Evolutionary conservation across 2,888 invertebrate genomes (phyloP).

Genomic region (Hemithea aestivaria): DNA sequence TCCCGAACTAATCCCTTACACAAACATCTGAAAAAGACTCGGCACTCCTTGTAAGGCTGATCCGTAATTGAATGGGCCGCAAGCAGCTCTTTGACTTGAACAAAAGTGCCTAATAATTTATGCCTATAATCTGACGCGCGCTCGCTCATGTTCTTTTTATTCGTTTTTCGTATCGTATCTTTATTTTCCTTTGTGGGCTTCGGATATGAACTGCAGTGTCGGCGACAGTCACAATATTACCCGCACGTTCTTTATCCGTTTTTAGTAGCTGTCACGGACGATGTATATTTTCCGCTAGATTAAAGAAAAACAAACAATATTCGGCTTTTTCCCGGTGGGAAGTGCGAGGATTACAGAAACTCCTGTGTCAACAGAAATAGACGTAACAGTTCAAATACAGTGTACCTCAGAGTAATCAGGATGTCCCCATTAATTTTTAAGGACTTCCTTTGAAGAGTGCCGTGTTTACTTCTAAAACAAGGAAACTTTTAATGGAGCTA

Average conservation of each 20-base stretch:
- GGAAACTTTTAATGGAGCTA: constrained; percentile 75
- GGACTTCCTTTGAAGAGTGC: constrained; percentile 69
- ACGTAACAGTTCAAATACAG: constrained; percentile 47
- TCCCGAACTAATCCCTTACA: constrained; percentile 74
- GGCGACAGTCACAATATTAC: constrained; percentile 70
- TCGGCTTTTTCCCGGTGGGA: constrained; percentile 1
- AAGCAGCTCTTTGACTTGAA: constrained; percentile 68
- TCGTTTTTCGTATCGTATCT: constrained; percentile 61
- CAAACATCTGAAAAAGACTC: constrained; percentile 77
- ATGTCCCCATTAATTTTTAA: constrained; percentile 76
- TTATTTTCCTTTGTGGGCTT: constrained; percentile 60
- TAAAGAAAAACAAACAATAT: constrained; percentile 44
- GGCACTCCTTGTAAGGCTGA: constrained; percentile 71
- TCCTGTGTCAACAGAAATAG: constrained; percentile 46
- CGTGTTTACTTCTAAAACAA: constrained; percentile 68
- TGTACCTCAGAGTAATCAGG: constrained; percentile 63
- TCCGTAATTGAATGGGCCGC: constrained; percentile 72
- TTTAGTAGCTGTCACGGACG: constrained; percentile 52
- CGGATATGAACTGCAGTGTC: constrained; percentile 65
- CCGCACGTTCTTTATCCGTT: constrained; percentile 53
- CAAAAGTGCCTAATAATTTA: constrained; percentile 78
- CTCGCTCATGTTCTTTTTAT: constrained; percentile 54
- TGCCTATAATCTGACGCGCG: constrained; percentile 75
- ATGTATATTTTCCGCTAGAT: constrained; percentile 50
- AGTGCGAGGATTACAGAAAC: constrained; percentile 1